Evolutionary conservation across 2,113 vertebrate species (phyloP).

Genomic region (Thinocorus orbignyianus): DNA sequence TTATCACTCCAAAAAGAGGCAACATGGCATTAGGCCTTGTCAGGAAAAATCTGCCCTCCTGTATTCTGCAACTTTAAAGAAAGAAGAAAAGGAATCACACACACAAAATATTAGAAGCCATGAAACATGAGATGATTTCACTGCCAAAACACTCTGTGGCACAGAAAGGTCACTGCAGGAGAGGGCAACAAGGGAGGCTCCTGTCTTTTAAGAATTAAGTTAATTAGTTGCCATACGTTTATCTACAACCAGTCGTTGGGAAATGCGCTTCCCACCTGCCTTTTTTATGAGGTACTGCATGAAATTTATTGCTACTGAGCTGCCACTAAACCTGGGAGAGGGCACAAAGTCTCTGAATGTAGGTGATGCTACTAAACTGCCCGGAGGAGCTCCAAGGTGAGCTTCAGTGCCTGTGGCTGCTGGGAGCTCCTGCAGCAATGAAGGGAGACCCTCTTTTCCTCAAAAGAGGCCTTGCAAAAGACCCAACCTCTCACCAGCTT

Average conservation of each 20-base stretch:
- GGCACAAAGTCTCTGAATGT: not conserved
- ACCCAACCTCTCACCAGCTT: not conserved
- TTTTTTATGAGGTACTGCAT: not conserved
- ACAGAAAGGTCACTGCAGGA: not conserved
- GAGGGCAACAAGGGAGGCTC: not conserved
- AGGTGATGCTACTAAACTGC: not conserved
- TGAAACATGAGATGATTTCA: not conserved
- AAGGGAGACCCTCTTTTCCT: not conserved
- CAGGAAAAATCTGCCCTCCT: not conserved
- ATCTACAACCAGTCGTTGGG: not conserved
- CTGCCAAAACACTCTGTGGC: not conserved
- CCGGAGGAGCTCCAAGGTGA: not conserved
- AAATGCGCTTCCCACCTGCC: not conserved
- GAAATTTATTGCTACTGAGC: not conserved
- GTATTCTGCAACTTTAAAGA: not conserved
- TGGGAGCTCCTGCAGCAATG: not conserved
- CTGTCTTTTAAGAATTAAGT: not conserved
- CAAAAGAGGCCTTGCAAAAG: not conserved
- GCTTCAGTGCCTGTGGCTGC: not conserved
- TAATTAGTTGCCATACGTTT: not conserved
- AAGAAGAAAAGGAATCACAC: not conserved
- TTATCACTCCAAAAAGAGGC: not conserved
- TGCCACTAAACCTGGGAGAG: not conserved
- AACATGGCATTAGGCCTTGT: not conserved
- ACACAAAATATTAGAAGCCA: not conserved